Percentiles rank a stretch among this genome's conserved stretches.
Conservation (phyloP, 1,140 invertebrate genomes). For the Zelostemma sp. region DNA sequence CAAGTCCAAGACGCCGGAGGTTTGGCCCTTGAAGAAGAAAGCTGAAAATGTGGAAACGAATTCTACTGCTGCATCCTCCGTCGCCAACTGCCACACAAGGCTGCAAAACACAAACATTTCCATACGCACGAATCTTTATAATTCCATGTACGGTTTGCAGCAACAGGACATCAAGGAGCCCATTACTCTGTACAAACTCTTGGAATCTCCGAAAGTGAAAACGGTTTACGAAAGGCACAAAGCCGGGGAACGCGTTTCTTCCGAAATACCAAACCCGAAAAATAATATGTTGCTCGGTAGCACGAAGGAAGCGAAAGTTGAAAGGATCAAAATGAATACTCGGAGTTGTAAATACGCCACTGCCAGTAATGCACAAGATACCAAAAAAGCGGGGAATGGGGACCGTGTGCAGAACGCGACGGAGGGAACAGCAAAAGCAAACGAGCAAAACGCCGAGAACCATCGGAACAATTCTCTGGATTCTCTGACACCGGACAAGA, state of each 20-base stretch:
- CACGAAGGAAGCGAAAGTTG: too few species aligned
- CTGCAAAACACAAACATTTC: constrained; percentile 60
- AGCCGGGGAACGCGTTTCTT: too few species aligned
- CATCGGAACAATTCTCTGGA: constrained; percentile 36
- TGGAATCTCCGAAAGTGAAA: constrained; percentile 23
- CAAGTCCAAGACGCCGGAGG: neutral
- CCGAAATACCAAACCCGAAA: too few species aligned
- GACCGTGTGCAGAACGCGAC: too few species aligned
- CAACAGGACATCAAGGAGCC: constrained; percentile 52
- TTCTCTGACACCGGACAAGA: constrained; percentile 57
- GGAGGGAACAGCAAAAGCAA: constrained; percentile 7
- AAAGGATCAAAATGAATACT: too few species aligned
- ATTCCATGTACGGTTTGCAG: constrained; percentile 48
- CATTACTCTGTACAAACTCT: constrained; percentile 39
- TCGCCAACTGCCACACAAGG: constrained; percentile 34
- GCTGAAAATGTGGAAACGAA: neutral
- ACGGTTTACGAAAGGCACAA: neutral
- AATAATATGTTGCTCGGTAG: too few species aligned
- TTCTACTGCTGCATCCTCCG: neutral
- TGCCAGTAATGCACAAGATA: too few species aligned
- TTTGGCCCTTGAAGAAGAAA: neutral
- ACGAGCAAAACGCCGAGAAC: neutral
- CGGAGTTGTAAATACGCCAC: too few species aligned
- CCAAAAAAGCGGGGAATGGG: too few species aligned
- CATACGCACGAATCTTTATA: constrained; percentile 63